Evolutionary conservation across 2,888 invertebrate species (phyloP).

Genomic region (Myathropa florea): DNA sequence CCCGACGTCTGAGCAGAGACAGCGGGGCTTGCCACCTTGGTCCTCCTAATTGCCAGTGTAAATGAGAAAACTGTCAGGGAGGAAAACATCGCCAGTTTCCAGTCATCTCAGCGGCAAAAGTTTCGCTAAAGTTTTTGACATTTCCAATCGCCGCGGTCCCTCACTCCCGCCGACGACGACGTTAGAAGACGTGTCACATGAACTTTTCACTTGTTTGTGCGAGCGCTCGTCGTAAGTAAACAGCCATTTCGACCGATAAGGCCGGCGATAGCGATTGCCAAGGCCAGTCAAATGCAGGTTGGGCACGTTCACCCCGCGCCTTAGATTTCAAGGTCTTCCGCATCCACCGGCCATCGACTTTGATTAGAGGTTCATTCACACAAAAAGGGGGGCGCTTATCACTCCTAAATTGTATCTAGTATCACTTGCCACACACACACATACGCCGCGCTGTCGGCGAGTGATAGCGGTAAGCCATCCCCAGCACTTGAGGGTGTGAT

Average conservation of each 20-base stretch:
- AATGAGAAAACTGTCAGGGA: constrained; percentile 8
- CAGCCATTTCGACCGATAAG: constrained; percentile 22
- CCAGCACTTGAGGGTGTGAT: not conserved
- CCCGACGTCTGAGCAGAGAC: not conserved
- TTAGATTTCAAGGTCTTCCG: constrained; percentile 24
- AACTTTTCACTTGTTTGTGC: not conserved
- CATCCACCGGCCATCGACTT: constrained; percentile 26
- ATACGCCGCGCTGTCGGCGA: not conserved
- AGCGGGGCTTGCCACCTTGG: not conserved
- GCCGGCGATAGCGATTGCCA: not conserved
- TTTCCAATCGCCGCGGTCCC: not conserved
- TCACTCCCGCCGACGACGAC: not conserved
- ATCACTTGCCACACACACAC: not conserved
- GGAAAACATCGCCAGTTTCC: not conserved
- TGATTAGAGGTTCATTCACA: constrained; percentile 25
- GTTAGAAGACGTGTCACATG: not conserved
- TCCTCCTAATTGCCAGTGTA: not conserved
- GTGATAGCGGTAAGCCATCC: not conserved
- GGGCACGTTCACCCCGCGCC: constrained; percentile 11
- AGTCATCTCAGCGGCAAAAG: not conserved
- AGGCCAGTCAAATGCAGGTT: constrained; percentile 31
- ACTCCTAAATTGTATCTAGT: constrained; percentile 19
- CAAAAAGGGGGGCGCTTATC: not conserved
- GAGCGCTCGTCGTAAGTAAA: not conserved
- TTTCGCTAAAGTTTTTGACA: not conserved